These are phyloP conservation scores for Pristionchus arcanus DNA, from an alignment of 2,888 invertebrate genomes.

Conservation along the genomic window DNA sequence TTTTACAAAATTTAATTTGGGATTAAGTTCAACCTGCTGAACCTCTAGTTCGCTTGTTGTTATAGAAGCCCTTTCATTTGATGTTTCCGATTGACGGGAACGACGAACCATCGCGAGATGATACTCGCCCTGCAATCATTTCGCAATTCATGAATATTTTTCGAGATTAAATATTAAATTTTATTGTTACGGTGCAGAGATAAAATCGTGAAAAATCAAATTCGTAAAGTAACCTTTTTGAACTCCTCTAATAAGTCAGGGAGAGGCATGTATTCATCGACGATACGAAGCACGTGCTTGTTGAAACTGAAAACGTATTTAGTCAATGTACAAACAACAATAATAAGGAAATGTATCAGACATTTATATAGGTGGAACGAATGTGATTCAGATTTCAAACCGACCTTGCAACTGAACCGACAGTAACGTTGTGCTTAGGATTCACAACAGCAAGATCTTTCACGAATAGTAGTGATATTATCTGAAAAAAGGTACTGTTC, in stretches of 20 bases:
- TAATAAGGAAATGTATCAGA: neutral
- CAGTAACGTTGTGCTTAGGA: slow-evolving; percentile 35
- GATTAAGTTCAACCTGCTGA: neutral
- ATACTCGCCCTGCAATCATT: slow-evolving; percentile 58
- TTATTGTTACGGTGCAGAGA: no score
- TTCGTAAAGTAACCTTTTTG: slow-evolving; percentile 24
- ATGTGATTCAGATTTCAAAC: neutral
- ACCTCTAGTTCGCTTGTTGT: neutral
- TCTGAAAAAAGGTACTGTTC: slow-evolving; percentile 31
- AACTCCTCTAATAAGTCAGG: slow-evolving; percentile 50
- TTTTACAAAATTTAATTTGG: no score
- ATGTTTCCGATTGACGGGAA: neutral
- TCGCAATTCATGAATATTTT: no score
- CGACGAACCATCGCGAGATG: slow-evolving; percentile 60
- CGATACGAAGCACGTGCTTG: slow-evolving; percentile 46
- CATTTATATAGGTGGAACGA: neutral
- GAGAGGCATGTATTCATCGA: slow-evolving; percentile 46
- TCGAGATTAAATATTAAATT: no score
- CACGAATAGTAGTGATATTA: slow-evolving; percentile 47
- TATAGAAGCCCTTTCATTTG: neutral
- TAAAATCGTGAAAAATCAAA: no score
- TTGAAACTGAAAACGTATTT: neutral
- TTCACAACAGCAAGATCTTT: slow-evolving; percentile 51
- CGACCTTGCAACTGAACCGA: neutral
- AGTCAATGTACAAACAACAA: neutral